Conservation (phyloP, 2,797 vertebrate species). For the Chiloscyllium punctatum region DNA sequence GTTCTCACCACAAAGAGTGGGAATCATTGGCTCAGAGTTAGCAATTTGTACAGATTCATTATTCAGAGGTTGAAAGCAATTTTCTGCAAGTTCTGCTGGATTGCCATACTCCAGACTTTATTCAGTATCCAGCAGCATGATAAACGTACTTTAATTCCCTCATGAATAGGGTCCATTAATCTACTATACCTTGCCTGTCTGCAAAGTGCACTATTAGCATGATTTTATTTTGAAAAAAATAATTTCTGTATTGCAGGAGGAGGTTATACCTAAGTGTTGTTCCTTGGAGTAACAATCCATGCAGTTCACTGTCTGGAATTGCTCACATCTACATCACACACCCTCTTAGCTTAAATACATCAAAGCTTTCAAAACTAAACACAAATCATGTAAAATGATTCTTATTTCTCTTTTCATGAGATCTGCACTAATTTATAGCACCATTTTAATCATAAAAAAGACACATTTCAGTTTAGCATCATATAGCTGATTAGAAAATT, state of each 20-base stretch:
- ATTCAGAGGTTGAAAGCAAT: background rate
- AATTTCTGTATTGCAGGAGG: background rate
- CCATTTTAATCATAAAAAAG: background rate
- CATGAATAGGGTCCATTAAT: background rate
- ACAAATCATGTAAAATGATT: background rate
- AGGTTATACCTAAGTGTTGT: background rate
- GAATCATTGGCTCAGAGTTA: background rate
- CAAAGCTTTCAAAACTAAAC: background rate
- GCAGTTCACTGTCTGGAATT: background rate
- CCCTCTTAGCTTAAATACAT: background rate
- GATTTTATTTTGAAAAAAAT: background rate
- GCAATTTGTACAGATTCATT: background rate
- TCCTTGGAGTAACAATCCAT: background rate
- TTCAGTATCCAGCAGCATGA: background rate
- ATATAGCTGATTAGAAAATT: background rate
- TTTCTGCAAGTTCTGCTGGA: constrained; percentile 9
- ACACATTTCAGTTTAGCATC: background rate
- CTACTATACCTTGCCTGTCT: background rate
- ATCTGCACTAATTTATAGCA: background rate
- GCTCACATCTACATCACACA: background rate
- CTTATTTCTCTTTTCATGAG: background rate
- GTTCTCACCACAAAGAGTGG: background rate
- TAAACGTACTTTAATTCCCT: background rate
- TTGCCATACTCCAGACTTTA: background rate
- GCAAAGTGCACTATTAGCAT: background rate